A percentile compares a stretch with the other conserved stretches of the same genome.
These are phyloP conservation scores for Rhogogaster chlorosoma DNA, from an alignment of 2,888 invertebrate species.

Conservation along the genomic window DNA sequence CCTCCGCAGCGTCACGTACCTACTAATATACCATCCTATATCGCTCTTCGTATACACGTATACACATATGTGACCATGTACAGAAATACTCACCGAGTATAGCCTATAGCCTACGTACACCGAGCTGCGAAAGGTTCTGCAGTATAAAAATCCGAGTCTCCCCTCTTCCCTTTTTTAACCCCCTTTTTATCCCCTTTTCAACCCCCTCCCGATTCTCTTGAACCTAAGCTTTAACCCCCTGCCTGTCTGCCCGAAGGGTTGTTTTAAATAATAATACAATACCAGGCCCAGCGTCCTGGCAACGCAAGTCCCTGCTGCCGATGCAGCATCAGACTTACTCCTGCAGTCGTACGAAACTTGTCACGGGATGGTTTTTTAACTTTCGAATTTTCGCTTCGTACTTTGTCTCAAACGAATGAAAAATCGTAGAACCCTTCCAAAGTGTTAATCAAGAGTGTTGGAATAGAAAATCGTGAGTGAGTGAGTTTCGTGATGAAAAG, in stretches of 20 bases:
- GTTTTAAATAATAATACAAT: conserved; percentile 75
- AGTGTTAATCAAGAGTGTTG: not conserved
- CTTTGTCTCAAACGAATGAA: not conserved
- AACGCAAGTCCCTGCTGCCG: conserved; percentile 36
- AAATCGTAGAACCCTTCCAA: not conserved
- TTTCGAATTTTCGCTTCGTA: not conserved
- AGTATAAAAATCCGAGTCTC: conserved; percentile 28
- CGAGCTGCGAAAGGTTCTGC: not conserved
- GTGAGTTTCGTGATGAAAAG: not conserved
- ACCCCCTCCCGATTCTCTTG: conserved; percentile 51
- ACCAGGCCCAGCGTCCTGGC: conserved; percentile 59
- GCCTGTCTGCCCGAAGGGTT: conserved; percentile 70
- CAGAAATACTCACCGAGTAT: not conserved
- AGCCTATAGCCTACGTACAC: not conserved
- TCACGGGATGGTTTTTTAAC: conserved; percentile 23
- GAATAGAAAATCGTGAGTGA: not conserved
- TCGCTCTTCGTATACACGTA: not conserved
- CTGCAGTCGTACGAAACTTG: conserved; percentile 35
- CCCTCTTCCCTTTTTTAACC: conserved; percentile 57
- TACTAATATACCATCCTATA: not conserved
- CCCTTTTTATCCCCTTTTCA: conserved; percentile 59
- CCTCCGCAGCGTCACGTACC: not conserved
- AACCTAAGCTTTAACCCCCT: conserved; percentile 17
- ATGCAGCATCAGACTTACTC: conserved; percentile 25
- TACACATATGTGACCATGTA: not conserved